Evolutionary conservation across 2,797 vertebrate genomes (phyloP).

Genomic region (Lutjanus argentimaculatus): DNA sequence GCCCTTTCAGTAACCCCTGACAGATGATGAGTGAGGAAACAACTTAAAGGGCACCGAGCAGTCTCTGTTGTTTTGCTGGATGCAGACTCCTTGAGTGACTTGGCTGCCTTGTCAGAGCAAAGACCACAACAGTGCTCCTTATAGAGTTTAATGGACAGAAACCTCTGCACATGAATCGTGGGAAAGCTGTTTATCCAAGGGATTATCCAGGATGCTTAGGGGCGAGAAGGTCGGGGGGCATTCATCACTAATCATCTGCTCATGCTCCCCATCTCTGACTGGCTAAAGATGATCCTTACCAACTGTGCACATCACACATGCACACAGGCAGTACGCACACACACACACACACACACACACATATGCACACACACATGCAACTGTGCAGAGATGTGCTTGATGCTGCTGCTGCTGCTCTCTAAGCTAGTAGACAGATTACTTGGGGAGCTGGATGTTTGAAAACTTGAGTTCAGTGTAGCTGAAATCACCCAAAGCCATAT

Average conservation of each 20-base stretch:
- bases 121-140: conserved; percentile 38
- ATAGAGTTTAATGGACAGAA: conserved; percentile 61
- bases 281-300: conserved; percentile 74
- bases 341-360: conserved; percentile 18
- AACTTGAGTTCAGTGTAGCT: conserved; percentile 55
- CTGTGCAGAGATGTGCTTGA: conserved; percentile 32
- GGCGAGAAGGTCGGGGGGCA: conserved; percentile 72
- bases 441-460: conserved; percentile 50
- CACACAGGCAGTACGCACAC: conserved; percentile 36
- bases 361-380: conserved; percentile 25
- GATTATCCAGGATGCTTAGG: conserved; percentile 80
- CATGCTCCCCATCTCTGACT: conserved; percentile 74
- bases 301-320: conserved; percentile 64
- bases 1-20: not conserved
- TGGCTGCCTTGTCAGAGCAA: conserved; percentile 49
- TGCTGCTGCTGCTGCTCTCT: conserved; percentile 54
- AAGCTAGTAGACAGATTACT: conserved; percentile 70
- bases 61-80: conserved; percentile 3
- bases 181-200: conserved; percentile 77
- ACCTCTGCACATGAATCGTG: conserved; percentile 61
- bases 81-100: conserved; percentile 8
- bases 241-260: conserved; percentile 81
- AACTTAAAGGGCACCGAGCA: not conserved
- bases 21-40: not conserved
- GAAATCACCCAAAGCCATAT: conserved; percentile 48